Conservation (phyloP, 2,113 vertebrate genomes). For the Panthera leo region DNA sequence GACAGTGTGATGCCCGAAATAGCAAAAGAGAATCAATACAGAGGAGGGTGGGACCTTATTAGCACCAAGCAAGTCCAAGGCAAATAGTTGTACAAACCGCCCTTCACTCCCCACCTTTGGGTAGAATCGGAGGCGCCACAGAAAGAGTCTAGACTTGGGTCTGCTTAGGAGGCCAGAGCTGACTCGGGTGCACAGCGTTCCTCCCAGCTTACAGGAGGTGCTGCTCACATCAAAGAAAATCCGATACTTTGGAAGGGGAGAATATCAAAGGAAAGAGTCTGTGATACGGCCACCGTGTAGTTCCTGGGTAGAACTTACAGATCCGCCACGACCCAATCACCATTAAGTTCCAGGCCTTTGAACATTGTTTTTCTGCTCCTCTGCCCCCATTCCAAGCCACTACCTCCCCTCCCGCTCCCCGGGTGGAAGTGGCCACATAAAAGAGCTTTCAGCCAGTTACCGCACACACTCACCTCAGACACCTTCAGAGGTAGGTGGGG, state of each 20-base stretch:
- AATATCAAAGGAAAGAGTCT: not conserved
- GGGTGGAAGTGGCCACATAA: not conserved
- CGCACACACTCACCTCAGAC: not conserved
- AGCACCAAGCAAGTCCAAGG: not conserved
- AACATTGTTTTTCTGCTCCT: not conserved
- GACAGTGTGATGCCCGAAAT: not conserved
- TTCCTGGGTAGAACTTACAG: not conserved
- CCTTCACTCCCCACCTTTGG: too few species aligned
- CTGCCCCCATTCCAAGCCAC: not conserved
- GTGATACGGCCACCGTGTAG: not conserved
- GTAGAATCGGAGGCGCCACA: not conserved
- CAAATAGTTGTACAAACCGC: not conserved
- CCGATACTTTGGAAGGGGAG: not conserved
- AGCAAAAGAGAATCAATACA: not conserved
- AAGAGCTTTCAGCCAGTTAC: not conserved
- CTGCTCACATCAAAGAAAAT: not conserved
- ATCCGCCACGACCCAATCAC: not conserved
- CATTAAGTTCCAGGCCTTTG: not conserved
- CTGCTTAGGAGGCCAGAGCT: not conserved
- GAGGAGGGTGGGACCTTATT: not conserved
- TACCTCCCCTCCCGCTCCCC: not conserved
- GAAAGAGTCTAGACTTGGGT: not conserved
- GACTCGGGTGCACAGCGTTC: not conserved
- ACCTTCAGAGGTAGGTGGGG: slow-evolving; percentile 27
- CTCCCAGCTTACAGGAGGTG: not conserved